Percentiles rank a stretch among this genome's conserved stretches.
These are phyloP conservation scores for Aelia acuminata DNA, from an alignment of 2,888 invertebrate genomes.

Conservation along the genomic window DNA sequence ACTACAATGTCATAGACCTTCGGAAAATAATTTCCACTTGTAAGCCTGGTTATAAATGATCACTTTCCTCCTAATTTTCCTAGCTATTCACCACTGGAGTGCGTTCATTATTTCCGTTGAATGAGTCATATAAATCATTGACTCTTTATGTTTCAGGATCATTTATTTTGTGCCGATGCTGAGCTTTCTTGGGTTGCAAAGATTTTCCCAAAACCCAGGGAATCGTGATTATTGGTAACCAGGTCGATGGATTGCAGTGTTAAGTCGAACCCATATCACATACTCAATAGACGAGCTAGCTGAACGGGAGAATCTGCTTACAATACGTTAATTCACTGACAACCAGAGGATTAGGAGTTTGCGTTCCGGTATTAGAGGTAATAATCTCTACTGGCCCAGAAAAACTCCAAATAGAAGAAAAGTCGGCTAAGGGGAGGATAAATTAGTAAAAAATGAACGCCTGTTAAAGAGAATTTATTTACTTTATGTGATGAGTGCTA, in stretches of 20 bases:
- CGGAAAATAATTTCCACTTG: background rate
- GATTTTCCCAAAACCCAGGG: background rate
- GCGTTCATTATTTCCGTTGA: constrained; percentile 24
- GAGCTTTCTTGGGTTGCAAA: background rate
- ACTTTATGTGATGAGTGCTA: too few relatives aligned
- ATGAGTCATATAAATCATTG: constrained; percentile 18
- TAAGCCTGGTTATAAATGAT: constrained; percentile 3
- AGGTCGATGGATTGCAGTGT: background rate
- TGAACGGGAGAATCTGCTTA: too few relatives aligned
- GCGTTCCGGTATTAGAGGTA: too few relatives aligned
- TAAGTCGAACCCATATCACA: too few relatives aligned
- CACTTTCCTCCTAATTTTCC: constrained; percentile 27
- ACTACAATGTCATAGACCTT: background rate
- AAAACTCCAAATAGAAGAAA: too few relatives aligned
- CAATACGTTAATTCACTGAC: too few relatives aligned
- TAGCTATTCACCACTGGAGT: constrained; percentile 10
- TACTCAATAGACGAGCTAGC: too few relatives aligned
- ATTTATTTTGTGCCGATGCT: constrained; percentile 17
- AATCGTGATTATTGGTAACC: background rate
- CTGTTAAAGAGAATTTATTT: too few relatives aligned
- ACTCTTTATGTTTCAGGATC: constrained; percentile 18
- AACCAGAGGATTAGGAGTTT: too few relatives aligned
- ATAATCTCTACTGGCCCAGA: too few relatives aligned
- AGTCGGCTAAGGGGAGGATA: too few relatives aligned
- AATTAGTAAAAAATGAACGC: too few relatives aligned